These are phyloP conservation scores for Cephus pulcher DNA, from an alignment of 2,888 invertebrate species.

Conservation along the genomic window DNA sequence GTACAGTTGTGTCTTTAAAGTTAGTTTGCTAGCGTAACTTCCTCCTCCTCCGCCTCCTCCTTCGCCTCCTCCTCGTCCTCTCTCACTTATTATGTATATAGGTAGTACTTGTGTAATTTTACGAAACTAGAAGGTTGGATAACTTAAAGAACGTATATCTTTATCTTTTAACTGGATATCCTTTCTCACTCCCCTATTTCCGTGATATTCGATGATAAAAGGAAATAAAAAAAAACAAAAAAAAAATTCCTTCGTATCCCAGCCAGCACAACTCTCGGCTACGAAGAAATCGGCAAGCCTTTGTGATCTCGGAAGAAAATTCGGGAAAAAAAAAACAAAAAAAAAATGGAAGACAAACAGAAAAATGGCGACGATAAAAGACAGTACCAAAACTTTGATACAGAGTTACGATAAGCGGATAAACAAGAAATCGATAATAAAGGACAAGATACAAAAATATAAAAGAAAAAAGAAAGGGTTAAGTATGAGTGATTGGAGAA, in stretches of 20 bases:
- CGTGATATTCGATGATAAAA: background rate
- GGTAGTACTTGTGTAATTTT: constrained; percentile 45
- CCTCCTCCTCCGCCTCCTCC: constrained; percentile 25
- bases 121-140: constrained; percentile 55
- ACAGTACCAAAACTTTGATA: too few relatives aligned
- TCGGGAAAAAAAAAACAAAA: constrained; percentile 30
- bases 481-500: background rate
- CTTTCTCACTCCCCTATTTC: constrained; percentile 11
- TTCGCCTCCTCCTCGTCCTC: constrained; percentile 8
- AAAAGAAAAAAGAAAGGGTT: constrained; percentile 16
- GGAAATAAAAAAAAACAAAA: constrained; percentile 10
- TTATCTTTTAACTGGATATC: constrained; percentile 34
- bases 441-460: constrained; percentile 11
- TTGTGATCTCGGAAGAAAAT: background rate
- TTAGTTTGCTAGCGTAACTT: constrained; percentile 61
- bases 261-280: background rate
- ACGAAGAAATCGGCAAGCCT: background rate
- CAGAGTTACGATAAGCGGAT: too few relatives aligned
- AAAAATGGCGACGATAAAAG: background rate
- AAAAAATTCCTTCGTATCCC: background rate
- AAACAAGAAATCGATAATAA: constrained; percentile 24
- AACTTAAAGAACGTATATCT: constrained; percentile 54
- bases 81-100: constrained; percentile 50
- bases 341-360: constrained; percentile 4
- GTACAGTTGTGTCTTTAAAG: constrained; percentile 63